Conservation (phyloP, 2,113 vertebrate genomes). For the Melanocharis versteri region DNA sequence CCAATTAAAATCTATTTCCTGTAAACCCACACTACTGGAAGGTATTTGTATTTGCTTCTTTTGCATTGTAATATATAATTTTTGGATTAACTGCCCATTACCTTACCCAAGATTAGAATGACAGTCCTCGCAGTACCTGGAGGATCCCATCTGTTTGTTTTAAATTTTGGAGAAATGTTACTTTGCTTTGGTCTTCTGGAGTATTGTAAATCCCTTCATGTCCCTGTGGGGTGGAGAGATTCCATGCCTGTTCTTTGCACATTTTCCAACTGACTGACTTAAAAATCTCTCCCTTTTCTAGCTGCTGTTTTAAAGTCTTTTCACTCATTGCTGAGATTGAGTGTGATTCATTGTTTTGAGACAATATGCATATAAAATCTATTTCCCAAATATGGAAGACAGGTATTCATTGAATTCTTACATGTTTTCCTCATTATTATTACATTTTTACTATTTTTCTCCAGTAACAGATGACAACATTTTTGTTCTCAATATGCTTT, state of each 20-base stretch:
- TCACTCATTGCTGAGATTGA: constrained; percentile 3
- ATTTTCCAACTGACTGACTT: background rate
- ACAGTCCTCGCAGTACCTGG: background rate
- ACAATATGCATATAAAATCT: background rate
- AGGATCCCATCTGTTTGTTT: background rate
- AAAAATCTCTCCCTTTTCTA: background rate
- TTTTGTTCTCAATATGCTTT: constrained; percentile 41
- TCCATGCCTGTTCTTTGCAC: background rate
- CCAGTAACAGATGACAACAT: constrained; percentile 31
- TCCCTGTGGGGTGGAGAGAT: background rate
- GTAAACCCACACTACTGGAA: background rate
- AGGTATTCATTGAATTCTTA: constrained; percentile 18
- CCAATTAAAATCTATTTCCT: background rate
- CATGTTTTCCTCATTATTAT: constrained; percentile 14
- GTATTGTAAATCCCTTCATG: background rate
- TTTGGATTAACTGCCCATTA: background rate
- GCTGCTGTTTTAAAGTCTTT: constrained; percentile 13
- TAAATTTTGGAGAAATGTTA: background rate
- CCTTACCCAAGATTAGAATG: background rate
- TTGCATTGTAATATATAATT: background rate
- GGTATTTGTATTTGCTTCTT: background rate
- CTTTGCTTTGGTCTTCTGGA: background rate
- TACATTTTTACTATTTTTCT: constrained; percentile 1
- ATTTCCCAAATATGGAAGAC: constrained; percentile 38
- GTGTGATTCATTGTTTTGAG: constrained; percentile 16